Evolutionary conservation across 2,888 invertebrate genomes (phyloP), one percentile per base, ranked within the genome.

Genomic region (Agrochola circellaris): DNA sequence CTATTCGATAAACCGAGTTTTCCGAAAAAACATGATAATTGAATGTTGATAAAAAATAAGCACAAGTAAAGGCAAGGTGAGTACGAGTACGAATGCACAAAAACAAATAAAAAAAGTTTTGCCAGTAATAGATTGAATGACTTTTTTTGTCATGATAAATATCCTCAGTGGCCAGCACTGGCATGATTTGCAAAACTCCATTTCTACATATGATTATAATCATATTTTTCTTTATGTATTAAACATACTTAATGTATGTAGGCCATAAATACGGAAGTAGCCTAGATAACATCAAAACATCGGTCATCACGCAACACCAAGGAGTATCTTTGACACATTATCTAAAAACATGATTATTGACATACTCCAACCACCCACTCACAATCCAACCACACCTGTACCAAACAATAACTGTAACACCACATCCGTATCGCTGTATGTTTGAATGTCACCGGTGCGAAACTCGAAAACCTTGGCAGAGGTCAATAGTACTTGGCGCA

Each of bases 381-480:
- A 23, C 48, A 48, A 54, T 20, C n/a, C 26, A 69, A 60, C 56
- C 58, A 67, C 77, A 82, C 65, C 60, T 68, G 65, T 7, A 30
- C 9, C 48, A 11, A 65, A 79, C 77, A 83, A 80, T 82, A 87
- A 90, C 76, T 83, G 84, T 81, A 81, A 73, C 62, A 68, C 66
- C 90, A 93, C 88, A 94, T 93, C 93, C 93, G 92, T 92, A 93
- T 94, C 74, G 89, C 79, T 83, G 85, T 89, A 87, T 90, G 88
- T 92, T 86, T 91, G 91, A 94, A 94, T 94, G 93, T 92, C 93
- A 93, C 75, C 61, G 72, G 79, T 67, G 79, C 65, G 70, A 82
- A 88, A 91, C 91, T 90, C 81, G 92, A 88, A 90, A 91, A 87
- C 95, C 95, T 95, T 95, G 95, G 86, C 68, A 42, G 87, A 92